phyloP scores from a whole-genome alignment of 2,797 vertebrate genomes.

The Cichlasoma orientale region DNA sequence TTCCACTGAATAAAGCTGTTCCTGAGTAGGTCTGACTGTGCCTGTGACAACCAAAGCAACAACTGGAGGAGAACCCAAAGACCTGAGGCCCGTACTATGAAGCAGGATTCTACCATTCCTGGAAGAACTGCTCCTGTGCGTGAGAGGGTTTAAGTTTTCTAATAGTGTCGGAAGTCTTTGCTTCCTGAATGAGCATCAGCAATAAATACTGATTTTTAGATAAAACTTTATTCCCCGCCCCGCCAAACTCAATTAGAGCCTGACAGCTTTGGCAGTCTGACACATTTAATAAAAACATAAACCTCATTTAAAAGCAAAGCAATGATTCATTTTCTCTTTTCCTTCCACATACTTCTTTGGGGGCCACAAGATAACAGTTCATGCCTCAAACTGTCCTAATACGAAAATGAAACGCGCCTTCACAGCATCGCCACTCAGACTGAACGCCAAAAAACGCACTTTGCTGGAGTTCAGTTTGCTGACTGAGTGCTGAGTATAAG shows the following conservation, averaged over 20 bases:
- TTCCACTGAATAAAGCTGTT: too few species aligned
- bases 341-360: too few species aligned
- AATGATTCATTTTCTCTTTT: rapidly evolving
- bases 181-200: not conserved
- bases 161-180: too few species aligned
- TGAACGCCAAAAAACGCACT: not conserved
- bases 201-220: rapidly evolving
- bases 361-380: not conserved
- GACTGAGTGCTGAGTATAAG: rapidly evolving
- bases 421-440: rapidly evolving
- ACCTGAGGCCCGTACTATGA: too few species aligned
- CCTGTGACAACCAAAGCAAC: too few species aligned
- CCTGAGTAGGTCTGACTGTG: too few species aligned
- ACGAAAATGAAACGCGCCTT: not conserved
- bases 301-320: not conserved
- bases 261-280: rapidly evolving
- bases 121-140: not conserved
- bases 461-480: not conserved
- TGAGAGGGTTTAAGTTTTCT: too few species aligned
- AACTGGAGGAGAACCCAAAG: too few species aligned
- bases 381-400: rapidly evolving
- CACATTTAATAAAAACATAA: rapidly evolving
- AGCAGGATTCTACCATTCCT: rapidly evolving
- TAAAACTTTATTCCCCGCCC: too few species aligned
- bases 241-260: not conserved